These are phyloP conservation scores for Thera britannica DNA, from an alignment of 2,888 invertebrate species.

Conservation along the genomic window DNA sequence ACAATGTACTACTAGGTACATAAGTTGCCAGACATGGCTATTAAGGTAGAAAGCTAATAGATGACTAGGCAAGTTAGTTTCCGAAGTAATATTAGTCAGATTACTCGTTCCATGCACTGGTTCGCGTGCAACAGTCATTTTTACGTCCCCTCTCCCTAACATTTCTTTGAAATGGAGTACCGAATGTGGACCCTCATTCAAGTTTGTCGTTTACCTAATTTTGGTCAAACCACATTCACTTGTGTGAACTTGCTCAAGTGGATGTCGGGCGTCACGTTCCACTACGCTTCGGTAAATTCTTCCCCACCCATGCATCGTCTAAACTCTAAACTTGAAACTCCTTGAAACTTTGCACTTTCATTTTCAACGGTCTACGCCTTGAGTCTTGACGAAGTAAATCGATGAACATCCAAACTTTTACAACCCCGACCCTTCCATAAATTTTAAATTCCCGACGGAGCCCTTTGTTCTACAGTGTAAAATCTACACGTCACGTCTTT, in stretches of 20 bases:
- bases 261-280: conserved; percentile 67
- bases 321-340: conserved; percentile 46
- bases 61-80: conserved; percentile 29
- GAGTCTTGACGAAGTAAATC: conserved; percentile 31
- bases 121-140: conserved; percentile 8
- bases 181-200: conserved; percentile 8
- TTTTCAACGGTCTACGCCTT: conserved; percentile 49
- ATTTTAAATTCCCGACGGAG: conserved; percentile 34
- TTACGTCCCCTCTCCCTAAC: background rate
- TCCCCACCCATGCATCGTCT: conserved; percentile 45
- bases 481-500: conserved; percentile 31
- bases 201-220: conserved; percentile 23
- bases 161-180: conserved; percentile 1
- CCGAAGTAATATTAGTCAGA: conserved; percentile 16
- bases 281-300: conserved; percentile 67
- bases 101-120: conserved; percentile 5
- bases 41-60: conserved; percentile 28
- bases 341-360: conserved; percentile 58
- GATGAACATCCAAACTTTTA: conserved; percentile 35
- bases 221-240: conserved; percentile 44
- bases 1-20: conserved; percentile 10
- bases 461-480: conserved; percentile 27
- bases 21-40: conserved; percentile 26
- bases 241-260: conserved; percentile 66
- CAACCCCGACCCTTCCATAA: conserved; percentile 29